Evolutionary conservation across 2,888 invertebrate genomes (phyloP).

Genomic region (Apamea crenata): DNA sequence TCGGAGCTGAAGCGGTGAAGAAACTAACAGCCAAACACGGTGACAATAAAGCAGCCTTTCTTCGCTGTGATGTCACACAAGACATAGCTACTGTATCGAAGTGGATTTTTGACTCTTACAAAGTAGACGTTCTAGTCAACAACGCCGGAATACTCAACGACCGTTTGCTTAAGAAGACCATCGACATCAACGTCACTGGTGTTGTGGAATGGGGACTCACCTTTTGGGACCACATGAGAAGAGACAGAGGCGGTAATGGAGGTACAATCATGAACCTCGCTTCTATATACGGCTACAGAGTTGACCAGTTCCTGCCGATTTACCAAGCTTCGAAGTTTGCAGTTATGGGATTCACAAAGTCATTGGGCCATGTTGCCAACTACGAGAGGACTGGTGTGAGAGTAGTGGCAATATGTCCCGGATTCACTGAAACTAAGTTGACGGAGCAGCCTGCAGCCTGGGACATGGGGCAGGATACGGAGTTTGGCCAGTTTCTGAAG

Average conservation of each 20-base stretch:
- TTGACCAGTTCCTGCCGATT: constrained; percentile 88
- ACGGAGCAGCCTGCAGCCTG: constrained; percentile 55
- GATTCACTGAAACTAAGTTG: constrained; percentile 86
- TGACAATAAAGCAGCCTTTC: constrained; percentile 81
- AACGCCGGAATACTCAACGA: constrained; percentile 84
- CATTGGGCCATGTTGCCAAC: constrained; percentile 84
- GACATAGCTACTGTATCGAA: constrained; percentile 83
- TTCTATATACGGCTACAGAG: constrained; percentile 90
- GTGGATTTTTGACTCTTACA: constrained; percentile 74
- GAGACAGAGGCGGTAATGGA: constrained; percentile 89
- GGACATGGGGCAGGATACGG: constrained; percentile 62
- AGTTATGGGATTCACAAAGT: constrained; percentile 88
- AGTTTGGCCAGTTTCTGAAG: constrained; percentile 56
- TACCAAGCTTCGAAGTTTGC: constrained; percentile 91
- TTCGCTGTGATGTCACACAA: constrained; percentile 88
- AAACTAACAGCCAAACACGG: constrained; percentile 85
- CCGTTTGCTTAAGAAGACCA: constrained; percentile 68
- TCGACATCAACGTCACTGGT: constrained; percentile 80
- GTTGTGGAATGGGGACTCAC: constrained; percentile 85
- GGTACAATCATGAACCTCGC: constrained; percentile 92
- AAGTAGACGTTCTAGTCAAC: constrained; percentile 85
- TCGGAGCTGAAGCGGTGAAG: constrained; percentile 80
- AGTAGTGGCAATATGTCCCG: constrained; percentile 89
- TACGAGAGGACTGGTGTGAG: constrained; percentile 87
- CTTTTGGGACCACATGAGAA: constrained; percentile 91